Evolutionary conservation across 2,113 vertebrate genomes (phyloP).

Genomic region (Ailuropoda melanoleuca): DNA sequence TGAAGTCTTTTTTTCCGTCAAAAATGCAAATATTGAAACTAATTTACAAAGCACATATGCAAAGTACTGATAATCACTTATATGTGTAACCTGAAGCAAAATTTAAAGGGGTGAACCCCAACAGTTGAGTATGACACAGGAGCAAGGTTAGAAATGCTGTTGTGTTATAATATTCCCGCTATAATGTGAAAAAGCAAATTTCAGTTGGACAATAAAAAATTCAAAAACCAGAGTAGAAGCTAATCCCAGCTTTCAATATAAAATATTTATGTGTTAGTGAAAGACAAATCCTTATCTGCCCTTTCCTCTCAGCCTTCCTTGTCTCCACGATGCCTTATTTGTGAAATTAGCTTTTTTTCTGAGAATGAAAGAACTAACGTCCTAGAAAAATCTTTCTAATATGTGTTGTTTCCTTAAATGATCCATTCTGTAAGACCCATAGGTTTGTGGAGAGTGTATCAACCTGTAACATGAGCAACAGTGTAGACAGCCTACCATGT

Average conservation of each 20-base stretch:
- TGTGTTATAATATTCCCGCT: neutral
- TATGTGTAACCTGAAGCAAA: neutral
- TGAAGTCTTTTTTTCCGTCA: neutral
- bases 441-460: neutral
- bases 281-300: constrained; percentile 29
- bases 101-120: neutral
- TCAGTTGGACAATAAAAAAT: constrained; percentile 23
- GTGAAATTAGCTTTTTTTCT: constrained; percentile 17
- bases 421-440: neutral
- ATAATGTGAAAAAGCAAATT: constrained; percentile 48
- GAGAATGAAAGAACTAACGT: neutral
- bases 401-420: neutral
- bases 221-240: neutral
- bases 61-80: neutral
- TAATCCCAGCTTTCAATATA: constrained; percentile 18
- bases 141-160: neutral
- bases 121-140: neutral
- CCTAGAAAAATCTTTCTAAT: neutral
- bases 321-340: neutral
- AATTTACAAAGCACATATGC: neutral
- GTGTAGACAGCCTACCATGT: neutral
- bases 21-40: neutral
- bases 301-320: neutral
- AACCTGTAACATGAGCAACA: constrained; percentile 15
- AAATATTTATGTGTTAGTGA: constrained; percentile 44